phyloP scores from a whole-genome alignment of 2,888 invertebrate genomes.

The Timandra comae region DNA sequence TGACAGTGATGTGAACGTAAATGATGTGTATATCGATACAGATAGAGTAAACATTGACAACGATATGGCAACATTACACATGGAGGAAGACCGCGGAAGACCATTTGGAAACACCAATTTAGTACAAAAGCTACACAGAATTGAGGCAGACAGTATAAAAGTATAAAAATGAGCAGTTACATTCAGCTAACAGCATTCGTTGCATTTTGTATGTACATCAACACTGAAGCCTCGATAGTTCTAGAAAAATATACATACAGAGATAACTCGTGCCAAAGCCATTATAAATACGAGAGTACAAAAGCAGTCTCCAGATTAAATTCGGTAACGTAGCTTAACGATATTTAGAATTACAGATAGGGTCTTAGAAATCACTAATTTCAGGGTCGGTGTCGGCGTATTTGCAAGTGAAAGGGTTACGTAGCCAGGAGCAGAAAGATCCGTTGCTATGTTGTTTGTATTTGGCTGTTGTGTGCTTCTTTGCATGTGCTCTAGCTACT shows the following conservation, averaged over 20 bases:
- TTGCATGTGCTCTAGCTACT: constrained; percentile 66
- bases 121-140: constrained; percentile 25
- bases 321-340: constrained; percentile 76
- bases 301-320: constrained; percentile 79
- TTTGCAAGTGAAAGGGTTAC: constrained; percentile 86
- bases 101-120: constrained; percentile 28
- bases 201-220: constrained; percentile 53
- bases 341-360: constrained; percentile 47
- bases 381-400: constrained; percentile 84
- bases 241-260: constrained; percentile 67
- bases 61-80: constrained; percentile 22
- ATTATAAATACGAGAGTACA: constrained; percentile 72
- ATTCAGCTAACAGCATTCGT: constrained; percentile 42
- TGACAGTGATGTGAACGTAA: constrained; percentile 6
- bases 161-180: constrained; percentile 65
- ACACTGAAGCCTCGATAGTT: constrained; percentile 50
- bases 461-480: constrained; percentile 77
- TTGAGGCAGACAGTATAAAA: constrained; percentile 57
- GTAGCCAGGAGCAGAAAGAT: constrained; percentile 84
- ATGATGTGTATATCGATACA: constrained; percentile 7
- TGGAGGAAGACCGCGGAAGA: constrained; percentile 68
- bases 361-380: constrained; percentile 78
- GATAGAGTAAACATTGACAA: constrained; percentile 15
- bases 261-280: constrained; percentile 68
- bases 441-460: constrained; percentile 83